Percentiles rank a stretch among this genome's conserved stretches.
These are phyloP conservation scores for Drosophila triauraria DNA, from an alignment of 1,140 invertebrate genomes.

Conservation along the genomic window DNA sequence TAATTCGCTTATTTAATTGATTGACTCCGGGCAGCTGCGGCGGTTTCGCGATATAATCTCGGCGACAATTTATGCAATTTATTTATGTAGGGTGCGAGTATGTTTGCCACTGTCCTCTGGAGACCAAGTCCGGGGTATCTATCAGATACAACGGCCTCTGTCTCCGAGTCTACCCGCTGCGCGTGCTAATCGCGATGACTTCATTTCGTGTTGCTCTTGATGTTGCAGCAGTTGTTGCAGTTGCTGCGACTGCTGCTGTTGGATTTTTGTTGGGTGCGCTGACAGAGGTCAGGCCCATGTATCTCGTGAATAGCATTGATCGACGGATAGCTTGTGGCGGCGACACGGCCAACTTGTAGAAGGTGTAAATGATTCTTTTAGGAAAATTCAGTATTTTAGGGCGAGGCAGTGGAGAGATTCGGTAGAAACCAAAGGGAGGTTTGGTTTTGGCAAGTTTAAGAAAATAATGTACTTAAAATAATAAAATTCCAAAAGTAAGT, in stretches of 20 bases:
- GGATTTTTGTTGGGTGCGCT: slow-evolving; percentile 16
- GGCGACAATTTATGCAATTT: slow-evolving; percentile 52
- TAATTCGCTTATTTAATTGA: slow-evolving; percentile 48
- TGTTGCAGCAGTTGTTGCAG: slow-evolving; percentile 25
- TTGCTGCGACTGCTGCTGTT: slow-evolving; percentile 14
- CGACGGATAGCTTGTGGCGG: slow-evolving; percentile 25
- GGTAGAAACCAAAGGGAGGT: neutral
- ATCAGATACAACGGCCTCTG: slow-evolving; percentile 49
- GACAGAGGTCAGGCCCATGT: slow-evolving; percentile 63
- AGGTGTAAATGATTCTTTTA: slow-evolving; percentile 54
- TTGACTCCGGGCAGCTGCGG: slow-evolving; percentile 37
- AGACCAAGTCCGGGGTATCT: slow-evolving; percentile 25
- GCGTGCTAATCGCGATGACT: slow-evolving; percentile 73
- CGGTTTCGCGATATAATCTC: slow-evolving; percentile 22
- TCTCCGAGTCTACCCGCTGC: slow-evolving; percentile 20
- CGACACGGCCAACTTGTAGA: slow-evolving; percentile 42
- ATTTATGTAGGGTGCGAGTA: slow-evolving; percentile 44
- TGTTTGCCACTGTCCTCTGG: slow-evolving; percentile 33
- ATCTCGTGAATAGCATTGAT: slow-evolving; percentile 55
- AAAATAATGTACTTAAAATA: neutral
- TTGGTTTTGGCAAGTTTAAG: neutral
- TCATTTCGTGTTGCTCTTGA: slow-evolving; percentile 61
- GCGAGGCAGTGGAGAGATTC: slow-evolving; percentile 8
- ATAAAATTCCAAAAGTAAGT: neutral
- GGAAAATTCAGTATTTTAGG: slow-evolving; percentile 18